Conservation (phyloP, 2,888 invertebrate species). For the Cryptocephalus moraei region DNA sequence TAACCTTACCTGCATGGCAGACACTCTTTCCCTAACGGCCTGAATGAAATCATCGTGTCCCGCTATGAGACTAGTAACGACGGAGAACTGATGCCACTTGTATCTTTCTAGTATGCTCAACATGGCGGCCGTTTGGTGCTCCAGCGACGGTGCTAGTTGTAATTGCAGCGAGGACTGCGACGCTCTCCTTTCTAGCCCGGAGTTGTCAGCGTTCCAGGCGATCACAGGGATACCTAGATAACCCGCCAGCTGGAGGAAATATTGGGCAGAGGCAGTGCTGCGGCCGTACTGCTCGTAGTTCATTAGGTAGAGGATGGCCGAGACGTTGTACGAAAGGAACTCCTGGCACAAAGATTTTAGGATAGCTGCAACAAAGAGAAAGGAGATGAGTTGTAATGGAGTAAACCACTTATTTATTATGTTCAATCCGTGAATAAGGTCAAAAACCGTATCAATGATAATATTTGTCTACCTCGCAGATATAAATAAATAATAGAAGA, state of each 20-base stretch:
- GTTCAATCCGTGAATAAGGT: too few species aligned
- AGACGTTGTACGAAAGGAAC: conserved; percentile 80
- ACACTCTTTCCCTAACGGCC: conserved; percentile 79
- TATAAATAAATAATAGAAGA: too few species aligned
- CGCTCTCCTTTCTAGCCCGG: conserved; percentile 62
- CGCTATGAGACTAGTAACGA: conserved; percentile 87
- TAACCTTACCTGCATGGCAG: conserved; percentile 59
- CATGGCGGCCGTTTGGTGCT: conserved; percentile 96
- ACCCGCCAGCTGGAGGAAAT: conserved; percentile 85
- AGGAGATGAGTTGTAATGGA: not conserved
- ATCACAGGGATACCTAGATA: conserved; percentile 90
- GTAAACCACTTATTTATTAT: too few species aligned
- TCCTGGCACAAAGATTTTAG: conserved; percentile 81
- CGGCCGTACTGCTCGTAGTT: conserved; percentile 90
- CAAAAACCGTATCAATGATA: too few species aligned
- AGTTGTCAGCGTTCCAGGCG: conserved; percentile 96
- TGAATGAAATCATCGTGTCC: conserved; percentile 94
- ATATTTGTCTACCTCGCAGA: too few species aligned
- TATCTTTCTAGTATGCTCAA: conserved; percentile 88
- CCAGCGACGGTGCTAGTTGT: conserved; percentile 91
- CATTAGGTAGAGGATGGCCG: conserved; percentile 89
- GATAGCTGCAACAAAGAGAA: conserved; percentile 55
- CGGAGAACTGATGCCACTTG: conserved; percentile 93
- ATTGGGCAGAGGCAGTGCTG: conserved; percentile 88
- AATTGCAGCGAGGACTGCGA: conserved; percentile 83